Conservation (phyloP, 2,888 invertebrate species). For the Apodemia mormo region DNA sequence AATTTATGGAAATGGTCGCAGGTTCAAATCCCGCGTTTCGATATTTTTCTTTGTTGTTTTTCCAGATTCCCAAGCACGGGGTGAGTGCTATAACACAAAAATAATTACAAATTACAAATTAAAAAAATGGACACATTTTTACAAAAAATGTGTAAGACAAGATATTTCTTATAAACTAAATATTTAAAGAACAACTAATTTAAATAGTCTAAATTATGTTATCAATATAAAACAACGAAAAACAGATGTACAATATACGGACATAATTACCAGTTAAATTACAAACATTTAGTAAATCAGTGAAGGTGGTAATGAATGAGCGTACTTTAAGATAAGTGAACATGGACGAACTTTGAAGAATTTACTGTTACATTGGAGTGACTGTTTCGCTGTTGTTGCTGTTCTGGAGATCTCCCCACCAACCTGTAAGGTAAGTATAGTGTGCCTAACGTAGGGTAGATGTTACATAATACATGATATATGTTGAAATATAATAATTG, state of each 20-base stretch:
- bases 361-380: neutral
- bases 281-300: neutral
- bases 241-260: neutral
- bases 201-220: neutral
- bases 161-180: neutral
- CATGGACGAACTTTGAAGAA: neutral
- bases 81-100: too few relatives aligned
- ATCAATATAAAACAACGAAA: neutral
- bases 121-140: too few relatives aligned
- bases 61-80: too few relatives aligned
- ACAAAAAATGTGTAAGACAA: too few relatives aligned
- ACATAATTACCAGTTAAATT: neutral
- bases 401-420: neutral
- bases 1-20: too few relatives aligned
- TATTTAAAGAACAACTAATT: neutral
- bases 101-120: too few relatives aligned
- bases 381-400: neutral
- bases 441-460: conserved; percentile 9
- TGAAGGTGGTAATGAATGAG: neutral
- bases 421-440: neutral
- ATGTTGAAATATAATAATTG: neutral
- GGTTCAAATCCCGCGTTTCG: too few relatives aligned
- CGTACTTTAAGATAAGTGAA: neutral
- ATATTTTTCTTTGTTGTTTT: too few relatives aligned
- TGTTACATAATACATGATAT: neutral